Evolutionary conservation across 2,888 invertebrate genomes (phyloP).

Genomic region (Mystacides longicornis): DNA sequence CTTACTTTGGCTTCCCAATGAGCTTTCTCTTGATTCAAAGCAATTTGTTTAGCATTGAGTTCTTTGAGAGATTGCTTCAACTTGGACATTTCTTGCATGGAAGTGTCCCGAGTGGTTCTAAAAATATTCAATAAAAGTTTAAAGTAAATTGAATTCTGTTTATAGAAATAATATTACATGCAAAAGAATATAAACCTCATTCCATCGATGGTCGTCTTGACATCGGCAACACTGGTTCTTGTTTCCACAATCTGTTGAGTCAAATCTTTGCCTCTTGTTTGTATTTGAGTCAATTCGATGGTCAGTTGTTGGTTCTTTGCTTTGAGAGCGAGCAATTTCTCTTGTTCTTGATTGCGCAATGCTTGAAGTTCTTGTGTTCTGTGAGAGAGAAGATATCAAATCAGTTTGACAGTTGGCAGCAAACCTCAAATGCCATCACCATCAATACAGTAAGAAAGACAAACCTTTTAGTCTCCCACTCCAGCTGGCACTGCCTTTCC

Average conservation of each 20-base stretch:
- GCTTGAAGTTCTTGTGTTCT: slow-evolving; percentile 76
- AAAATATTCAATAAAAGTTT: not conserved
- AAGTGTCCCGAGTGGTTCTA: slow-evolving; percentile 77
- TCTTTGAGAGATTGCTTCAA: slow-evolving; percentile 77
- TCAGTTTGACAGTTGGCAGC: not conserved
- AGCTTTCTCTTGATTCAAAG: slow-evolving; percentile 76
- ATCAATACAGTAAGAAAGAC: too few relatives aligned
- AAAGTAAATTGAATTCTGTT: not conserved
- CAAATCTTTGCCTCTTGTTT: slow-evolving; percentile 36
- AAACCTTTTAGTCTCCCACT: slow-evolving; percentile 90
- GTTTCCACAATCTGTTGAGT: slow-evolving; percentile 42
- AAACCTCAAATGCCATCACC: not conserved
- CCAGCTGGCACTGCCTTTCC: slow-evolving; percentile 89
- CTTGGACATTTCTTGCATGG: slow-evolving; percentile 79
- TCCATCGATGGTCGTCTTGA: slow-evolving; percentile 92
- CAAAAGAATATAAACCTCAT: slow-evolving; percentile 55
- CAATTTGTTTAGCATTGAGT: slow-evolving; percentile 71
- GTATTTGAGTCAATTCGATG: slow-evolving; percentile 64
- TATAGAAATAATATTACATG: not conserved
- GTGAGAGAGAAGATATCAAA: not conserved
- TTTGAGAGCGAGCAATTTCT: slow-evolving; percentile 75
- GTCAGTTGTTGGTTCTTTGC: slow-evolving; percentile 78
- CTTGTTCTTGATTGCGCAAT: slow-evolving; percentile 78
- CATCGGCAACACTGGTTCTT: slow-evolving; percentile 74
- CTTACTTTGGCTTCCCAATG: slow-evolving; percentile 65